Percentiles rank a stretch among this genome's conserved stretches.
Evolutionary conservation across 2,797 vertebrate genomes (phyloP).

Genomic region (Cetoscarus ocellatus): DNA sequence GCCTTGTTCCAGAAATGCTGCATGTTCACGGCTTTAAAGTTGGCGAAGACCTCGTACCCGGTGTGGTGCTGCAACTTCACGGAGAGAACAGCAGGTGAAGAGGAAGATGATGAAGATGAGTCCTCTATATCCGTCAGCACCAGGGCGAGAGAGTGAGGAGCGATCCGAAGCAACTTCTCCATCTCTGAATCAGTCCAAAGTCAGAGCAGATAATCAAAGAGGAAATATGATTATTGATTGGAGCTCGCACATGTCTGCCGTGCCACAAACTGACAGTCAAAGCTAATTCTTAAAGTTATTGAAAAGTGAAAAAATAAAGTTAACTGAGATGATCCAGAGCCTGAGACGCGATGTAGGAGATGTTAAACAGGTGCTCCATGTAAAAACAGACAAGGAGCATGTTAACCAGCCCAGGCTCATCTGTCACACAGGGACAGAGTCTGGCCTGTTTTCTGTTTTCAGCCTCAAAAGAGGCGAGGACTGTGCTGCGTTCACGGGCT

Average conservation of each 20-base stretch:
- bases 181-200: constrained; percentile 55
- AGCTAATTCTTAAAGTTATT: not conserved
- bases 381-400: constrained; percentile 20
- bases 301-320: not conserved
- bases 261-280: not conserved
- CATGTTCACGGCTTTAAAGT: constrained; percentile 97
- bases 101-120: constrained; percentile 4
- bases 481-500: constrained; percentile 69
- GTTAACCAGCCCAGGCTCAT: constrained; percentile 16
- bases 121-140: constrained; percentile 83
- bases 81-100: constrained; percentile 12
- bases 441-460: constrained; percentile 27
- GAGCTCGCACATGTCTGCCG: not conserved
- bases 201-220: not conserved
- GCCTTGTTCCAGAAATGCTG: constrained; percentile 96
- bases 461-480: constrained; percentile 57
- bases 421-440: constrained; percentile 55
- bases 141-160: constrained; percentile 94
- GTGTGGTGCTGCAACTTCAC: constrained; percentile 84
- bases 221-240: not conserved
- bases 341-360: not conserved
- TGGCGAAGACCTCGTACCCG: constrained; percentile 95
- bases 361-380: constrained; percentile 41
- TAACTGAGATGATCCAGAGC: not conserved
- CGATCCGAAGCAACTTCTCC: constrained; percentile 90